A percentile compares a stretch with the other conserved stretches of the same genome.
Conservation (phyloP, 2,797 vertebrate species). For the Bufotes viridis region DNA sequence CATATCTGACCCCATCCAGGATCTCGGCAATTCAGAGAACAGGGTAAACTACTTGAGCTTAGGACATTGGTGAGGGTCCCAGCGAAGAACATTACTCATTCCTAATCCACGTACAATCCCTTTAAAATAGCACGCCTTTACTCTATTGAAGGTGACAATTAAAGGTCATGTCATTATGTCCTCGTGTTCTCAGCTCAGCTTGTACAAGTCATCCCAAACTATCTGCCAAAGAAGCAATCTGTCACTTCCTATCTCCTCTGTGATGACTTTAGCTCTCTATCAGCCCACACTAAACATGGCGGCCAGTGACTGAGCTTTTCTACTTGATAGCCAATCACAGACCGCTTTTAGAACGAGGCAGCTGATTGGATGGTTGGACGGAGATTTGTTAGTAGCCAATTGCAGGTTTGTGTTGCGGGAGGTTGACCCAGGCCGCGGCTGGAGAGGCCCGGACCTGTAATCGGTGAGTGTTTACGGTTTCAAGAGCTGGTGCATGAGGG, state of each 20-base stretch:
- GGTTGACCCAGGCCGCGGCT: slow-evolving; percentile 42
- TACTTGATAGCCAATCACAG: slow-evolving; percentile 21
- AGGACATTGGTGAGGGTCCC: no score
- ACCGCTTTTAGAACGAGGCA: neutral
- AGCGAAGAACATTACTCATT: no score
- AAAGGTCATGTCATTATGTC: neutral
- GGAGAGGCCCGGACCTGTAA: slow-evolving; percentile 39
- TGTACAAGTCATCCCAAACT: neutral
- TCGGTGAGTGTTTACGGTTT: slow-evolving; percentile 40
- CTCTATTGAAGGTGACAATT: neutral
- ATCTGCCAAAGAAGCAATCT: neutral
- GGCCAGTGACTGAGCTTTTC: neutral
- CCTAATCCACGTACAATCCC: neutral
- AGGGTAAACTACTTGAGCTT: no score
- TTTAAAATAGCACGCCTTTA: neutral
- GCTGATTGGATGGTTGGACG: neutral
- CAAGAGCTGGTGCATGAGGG: neutral
- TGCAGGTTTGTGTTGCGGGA: neutral
- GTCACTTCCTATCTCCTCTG: neutral
- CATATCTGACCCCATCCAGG: no score
- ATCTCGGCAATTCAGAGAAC: no score
- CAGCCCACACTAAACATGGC: slow-evolving; percentile 46
- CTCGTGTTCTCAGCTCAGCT: neutral
- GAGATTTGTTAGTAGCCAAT: slow-evolving; percentile 16
- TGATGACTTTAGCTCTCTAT: neutral